Evolutionary conservation across 2,797 vertebrate species (phyloP).

Genomic region (Sebastes alutus): DNA sequence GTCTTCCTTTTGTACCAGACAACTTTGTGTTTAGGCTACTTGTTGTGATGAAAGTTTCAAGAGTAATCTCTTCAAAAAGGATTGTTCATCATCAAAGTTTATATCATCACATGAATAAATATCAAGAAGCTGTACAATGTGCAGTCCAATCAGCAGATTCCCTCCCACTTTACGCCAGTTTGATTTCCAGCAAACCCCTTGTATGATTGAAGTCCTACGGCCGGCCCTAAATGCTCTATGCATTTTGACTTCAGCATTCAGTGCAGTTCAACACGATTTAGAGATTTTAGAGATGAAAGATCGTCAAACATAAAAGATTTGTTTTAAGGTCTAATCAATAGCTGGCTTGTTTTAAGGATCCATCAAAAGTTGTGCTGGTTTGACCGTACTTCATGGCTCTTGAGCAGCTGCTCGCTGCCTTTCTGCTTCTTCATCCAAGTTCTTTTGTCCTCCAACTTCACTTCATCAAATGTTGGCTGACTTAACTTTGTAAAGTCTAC

Average conservation of each 20-base stretch:
- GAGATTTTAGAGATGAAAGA: conserved; percentile 2
- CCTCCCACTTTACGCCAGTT: background rate
- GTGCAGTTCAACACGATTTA: background rate
- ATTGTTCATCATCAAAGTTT: background rate
- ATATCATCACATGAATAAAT: conserved; percentile 22
- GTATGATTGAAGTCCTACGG: conserved; percentile 15
- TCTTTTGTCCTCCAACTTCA: background rate
- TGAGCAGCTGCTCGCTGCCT: background rate
- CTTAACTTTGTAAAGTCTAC: background rate
- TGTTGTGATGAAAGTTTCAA: background rate
- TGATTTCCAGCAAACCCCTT: background rate
- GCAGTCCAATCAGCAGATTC: conserved; percentile 24
- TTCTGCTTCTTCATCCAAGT: background rate
- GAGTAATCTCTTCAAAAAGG: background rate
- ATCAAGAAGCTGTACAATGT: background rate
- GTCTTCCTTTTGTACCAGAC: background rate
- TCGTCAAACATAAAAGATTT: background rate
- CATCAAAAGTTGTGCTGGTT: conserved; percentile 4
- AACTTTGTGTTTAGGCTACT: background rate
- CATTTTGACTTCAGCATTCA: background rate
- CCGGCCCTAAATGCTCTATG: background rate
- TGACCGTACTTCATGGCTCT: background rate
- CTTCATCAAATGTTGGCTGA: background rate
- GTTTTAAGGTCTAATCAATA: background rate
- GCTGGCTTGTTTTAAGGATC: conserved; percentile 5